Conservation (phyloP, 2,113 vertebrate genomes). For the Albula goreensis region DNA sequence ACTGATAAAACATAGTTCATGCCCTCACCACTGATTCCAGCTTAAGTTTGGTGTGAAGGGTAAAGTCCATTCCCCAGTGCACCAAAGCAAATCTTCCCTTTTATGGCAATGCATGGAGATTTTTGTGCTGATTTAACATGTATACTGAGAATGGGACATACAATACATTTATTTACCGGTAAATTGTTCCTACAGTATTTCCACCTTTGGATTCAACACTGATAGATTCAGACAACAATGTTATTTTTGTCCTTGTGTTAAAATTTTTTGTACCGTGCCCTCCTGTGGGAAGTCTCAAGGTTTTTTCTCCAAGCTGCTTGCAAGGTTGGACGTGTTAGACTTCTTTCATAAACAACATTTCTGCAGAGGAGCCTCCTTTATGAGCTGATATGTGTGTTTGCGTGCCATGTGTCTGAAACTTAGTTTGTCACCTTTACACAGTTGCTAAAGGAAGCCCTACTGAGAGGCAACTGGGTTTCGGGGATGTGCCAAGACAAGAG, state of each 20-base stretch:
- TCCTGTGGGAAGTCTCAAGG: neutral
- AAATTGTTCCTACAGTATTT: too few species aligned
- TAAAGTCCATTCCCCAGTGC: neutral
- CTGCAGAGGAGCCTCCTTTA: too few species aligned
- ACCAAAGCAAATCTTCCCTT: neutral
- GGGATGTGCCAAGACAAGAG: constrained; percentile 48
- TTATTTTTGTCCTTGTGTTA: too few species aligned
- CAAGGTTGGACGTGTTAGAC: neutral
- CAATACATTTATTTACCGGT: too few species aligned
- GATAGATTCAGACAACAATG: too few species aligned
- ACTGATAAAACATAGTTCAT: neutral
- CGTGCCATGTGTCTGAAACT: neutral
- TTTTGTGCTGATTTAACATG: neutral
- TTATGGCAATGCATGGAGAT: neutral
- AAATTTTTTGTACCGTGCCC: too few species aligned
- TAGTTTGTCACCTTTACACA: neutral
- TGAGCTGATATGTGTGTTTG: neutral
- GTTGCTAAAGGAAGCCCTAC: neutral
- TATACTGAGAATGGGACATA: too few species aligned
- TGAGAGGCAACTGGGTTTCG: neutral
- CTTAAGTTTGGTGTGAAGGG: neutral
- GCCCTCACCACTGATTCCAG: neutral
- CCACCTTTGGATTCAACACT: too few species aligned
- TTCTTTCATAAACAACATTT: too few species aligned
- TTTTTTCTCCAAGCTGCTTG: neutral